Base-by-base conservation (phyloP, 1,140 invertebrate genomes). In the Dendrolimus kikuchii region DNA sequence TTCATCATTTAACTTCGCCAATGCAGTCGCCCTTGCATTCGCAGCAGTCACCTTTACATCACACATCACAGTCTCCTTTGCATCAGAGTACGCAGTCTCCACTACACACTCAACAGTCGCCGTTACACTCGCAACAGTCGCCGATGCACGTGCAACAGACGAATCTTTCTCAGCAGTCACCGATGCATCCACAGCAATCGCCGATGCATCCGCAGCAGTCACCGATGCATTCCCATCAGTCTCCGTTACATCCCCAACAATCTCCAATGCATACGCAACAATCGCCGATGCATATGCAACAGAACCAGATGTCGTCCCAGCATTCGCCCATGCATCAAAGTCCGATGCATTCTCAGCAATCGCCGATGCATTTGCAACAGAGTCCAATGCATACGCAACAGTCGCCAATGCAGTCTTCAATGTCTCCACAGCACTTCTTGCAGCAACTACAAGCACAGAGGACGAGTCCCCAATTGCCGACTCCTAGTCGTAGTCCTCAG, bases 321-420 rank as follows among this genome's bases (percentile, higher is more conserved):
- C 50, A 59, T 57, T 58, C 54, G 54, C 64, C 74, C 39, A 74
- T 80, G 67, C 74, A 80, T 64, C 69, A 23, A 23, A 23, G 23
- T 23, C 23, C 23, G 38, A 73, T 82, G 71, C 78, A 84, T 48
- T 69, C 69, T n/a, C 77, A 84, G 40, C 84, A 88, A 53, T 70
- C 78, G 5, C 79, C 81, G 7, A 76, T 81, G 70, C 80, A 87
- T 49, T 48, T 70, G 55, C 89, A 89, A 49, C 89, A 89, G 60
- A 85, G 83, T 49, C 79, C 87, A 48, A 82, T 88, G 61, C 85
- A 88, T 45, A 89, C 88, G 38, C 90, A 90, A 62, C 88, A 89
- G 54, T 88, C 87, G 38, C 76, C 89, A 42, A 86, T 89, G 69
- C 89, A 90, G 23, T 72, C 76, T 8, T 72, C 80, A 37, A 81